Base-by-base conservation (phyloP, 1,140 invertebrate genomes). In the Lepidostoma basale region DNA sequence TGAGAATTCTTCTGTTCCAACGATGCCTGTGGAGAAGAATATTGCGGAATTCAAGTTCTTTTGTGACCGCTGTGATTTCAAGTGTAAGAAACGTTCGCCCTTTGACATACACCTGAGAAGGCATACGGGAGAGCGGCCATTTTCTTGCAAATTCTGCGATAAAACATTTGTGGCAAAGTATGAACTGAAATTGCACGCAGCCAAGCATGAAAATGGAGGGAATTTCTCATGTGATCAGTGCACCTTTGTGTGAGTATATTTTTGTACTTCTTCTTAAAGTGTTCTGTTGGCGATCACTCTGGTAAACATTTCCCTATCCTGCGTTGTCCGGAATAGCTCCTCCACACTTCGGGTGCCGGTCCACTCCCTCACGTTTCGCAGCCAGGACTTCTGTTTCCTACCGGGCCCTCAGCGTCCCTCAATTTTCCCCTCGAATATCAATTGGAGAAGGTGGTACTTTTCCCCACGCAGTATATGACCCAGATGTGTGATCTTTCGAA, bases 31-130 rank as follows among this genome's bases (percentile, higher is more conserved):
- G 25, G 49, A 39, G 10, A 67, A 63, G 18, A 25, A 10, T 8
- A 47, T 30, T 0, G 23, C 33, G 0, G 69, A 67, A 12, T 71
- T 44, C 25, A 71, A 58, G 39, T 71, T 63, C 22, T 71, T 58
- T 26, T 71, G 69, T 28, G 69, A 71, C 14, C 52, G 42, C 12
- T 71, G 69, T 23, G 59, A 71, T 14, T 71, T 71, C 23, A 67
- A 59, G 25, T 71, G 47, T 9, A 44, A 33, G 18, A 67, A 67
- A 28, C 52, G 45, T 16, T 39, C 62, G 6, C 45, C 69, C n/a
- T 71, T 71, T 25, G 69, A 71, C 14, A 71, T 71, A 8, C 69
- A 71, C 20, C 3, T 63, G 22, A 60, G 69, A 6, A 14, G 69
- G 10, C 69, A 71, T 52, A 39, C 18, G 1, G 64, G 64, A 5